Evolutionary conservation across 2,113 vertebrate species (phyloP), one percentile per base, ranked within the genome.

Genomic region (Hydrochoerus hydrochaeris): DNA sequence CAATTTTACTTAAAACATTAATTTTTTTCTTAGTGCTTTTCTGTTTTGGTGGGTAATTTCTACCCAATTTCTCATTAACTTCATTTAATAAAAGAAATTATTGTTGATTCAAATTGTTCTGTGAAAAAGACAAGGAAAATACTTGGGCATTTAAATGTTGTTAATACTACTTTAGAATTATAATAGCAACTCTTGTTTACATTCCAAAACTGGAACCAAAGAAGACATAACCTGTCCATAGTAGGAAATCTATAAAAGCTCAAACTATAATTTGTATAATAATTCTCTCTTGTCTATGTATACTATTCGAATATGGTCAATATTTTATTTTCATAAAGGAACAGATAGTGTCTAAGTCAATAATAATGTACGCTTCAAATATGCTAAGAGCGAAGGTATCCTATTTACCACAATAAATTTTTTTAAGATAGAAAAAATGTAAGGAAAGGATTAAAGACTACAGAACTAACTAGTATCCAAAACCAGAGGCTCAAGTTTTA

Each of bases 81-180:
- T 92, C n/a, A 91, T 88, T 91, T 90, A 38, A 94, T 69, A 75
- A 85, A 38, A 95, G 80, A 87, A 93, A 80, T 49, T 90, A 90
- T 46, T 88, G 13, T 78, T n/a, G 57, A 10, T 75, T 92, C 58
- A 82, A 81, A 93, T 46, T 78, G 30, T 82, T 83, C 41, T 95
- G 11, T 78, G 85, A 46, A 91, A 92, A 91, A 65, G 13, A 20
- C 28, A 57, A 32, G 12, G 30, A 9, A 17, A 81, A 85, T 26
- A 89, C 5, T 75, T 58, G 88, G 75, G 32, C 44, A 46, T 85
- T 24, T 78, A 78, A 46, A 84, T 52, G 78, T 0, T 52, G n/a
- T 88, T 81, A 85, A 65, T 67, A 91, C 94, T 63, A 49, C 30
- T 91, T 93, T 73, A 91, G 26, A 95, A 89, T 57, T 87, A 4